These are phyloP conservation scores for Atrichornis clamosus DNA, from an alignment of 2,113 vertebrate species.

Conservation along the genomic window DNA sequence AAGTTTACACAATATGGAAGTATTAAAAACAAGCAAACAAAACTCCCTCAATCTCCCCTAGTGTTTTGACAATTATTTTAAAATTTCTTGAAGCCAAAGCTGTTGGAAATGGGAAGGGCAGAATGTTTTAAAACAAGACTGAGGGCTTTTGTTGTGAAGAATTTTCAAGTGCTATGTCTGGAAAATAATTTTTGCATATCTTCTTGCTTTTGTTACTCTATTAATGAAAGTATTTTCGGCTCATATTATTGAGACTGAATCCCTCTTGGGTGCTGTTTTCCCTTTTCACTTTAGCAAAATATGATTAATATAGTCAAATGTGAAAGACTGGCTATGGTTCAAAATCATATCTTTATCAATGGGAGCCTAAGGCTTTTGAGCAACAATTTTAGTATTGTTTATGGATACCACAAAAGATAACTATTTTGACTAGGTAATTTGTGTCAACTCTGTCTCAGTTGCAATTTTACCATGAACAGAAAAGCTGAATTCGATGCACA, in stretches of 20 bases:
- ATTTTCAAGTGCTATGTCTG: not conserved
- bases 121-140: not conserved
- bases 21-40: not conserved
- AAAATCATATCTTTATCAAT: not conserved
- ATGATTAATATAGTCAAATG: not conserved
- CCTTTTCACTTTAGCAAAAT: not conserved
- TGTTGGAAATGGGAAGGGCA: not conserved
- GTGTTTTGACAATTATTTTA: not conserved
- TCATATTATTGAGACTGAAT: not conserved
- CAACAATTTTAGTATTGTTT: not conserved
- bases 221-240: not conserved
- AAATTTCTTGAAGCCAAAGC: not conserved
- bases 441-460: not conserved
- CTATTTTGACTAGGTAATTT: not conserved
- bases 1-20: not conserved
- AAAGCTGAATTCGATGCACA: not conserved
- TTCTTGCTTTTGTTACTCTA: not conserved
- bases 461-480: not conserved
- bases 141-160: not conserved
- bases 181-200: not conserved
- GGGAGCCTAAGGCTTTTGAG: not conserved
- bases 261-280: not conserved
- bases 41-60: accelerated
- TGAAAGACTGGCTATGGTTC: not conserved
- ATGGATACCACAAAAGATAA: not conserved